These are phyloP conservation scores for Empidonax traillii DNA, from an alignment of 2,113 vertebrate genomes.

Conservation along the genomic window DNA sequence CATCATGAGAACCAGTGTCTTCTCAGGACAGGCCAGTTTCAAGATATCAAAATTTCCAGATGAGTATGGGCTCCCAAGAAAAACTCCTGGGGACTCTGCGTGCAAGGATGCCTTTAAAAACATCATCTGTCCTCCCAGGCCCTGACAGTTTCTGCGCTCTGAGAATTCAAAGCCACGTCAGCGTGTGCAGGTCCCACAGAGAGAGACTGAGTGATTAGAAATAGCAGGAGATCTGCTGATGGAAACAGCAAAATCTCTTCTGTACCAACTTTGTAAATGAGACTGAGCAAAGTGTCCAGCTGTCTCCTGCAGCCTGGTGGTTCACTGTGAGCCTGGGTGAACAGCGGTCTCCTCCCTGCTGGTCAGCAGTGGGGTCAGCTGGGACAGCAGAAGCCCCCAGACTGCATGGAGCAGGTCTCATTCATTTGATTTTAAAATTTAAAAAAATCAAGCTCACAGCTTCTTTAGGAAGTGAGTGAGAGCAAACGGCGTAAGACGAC, in stretches of 20 bases:
- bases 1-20: background rate
- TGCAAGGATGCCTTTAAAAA: background rate
- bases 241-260: background rate
- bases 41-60: background rate
- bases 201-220: background rate
- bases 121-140: background rate
- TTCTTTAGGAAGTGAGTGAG: background rate
- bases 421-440: background rate
- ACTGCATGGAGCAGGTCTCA: background rate
- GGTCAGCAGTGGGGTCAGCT: background rate
- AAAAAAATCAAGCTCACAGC: background rate
- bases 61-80: background rate
- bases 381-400: background rate
- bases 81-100: background rate
- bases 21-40: conserved; percentile 6
- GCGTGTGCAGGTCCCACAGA: background rate
- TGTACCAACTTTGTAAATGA: background rate
- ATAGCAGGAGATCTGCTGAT: background rate
- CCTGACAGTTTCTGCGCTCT: background rate
- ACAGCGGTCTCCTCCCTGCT: background rate
- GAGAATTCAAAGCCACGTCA: background rate
- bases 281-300: background rate
- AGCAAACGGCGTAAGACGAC: accelerated
- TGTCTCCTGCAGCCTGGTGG: background rate
- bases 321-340: background rate